These are phyloP conservation scores for Beroe forskalii DNA, from an alignment of 37 sponge, comb jelly and placozoan species.

Conservation along the genomic window DNA sequence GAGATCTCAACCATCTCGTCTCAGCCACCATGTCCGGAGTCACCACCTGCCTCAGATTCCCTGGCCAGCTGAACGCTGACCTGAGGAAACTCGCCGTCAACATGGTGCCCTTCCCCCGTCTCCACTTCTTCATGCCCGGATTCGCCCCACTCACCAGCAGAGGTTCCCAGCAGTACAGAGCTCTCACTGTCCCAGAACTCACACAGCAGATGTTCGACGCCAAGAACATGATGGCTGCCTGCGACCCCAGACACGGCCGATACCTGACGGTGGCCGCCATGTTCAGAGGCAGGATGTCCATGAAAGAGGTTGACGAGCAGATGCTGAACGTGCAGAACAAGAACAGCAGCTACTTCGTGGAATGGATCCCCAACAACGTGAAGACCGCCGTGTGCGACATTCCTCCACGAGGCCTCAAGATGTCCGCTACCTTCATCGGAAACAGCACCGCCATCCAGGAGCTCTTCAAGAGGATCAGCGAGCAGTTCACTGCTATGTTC, in stretches of 20 bases:
- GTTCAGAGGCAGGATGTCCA: constrained; percentile 99
- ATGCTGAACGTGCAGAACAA: constrained; percentile 75
- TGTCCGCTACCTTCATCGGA: constrained; percentile 98
- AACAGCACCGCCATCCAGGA: constrained; percentile 99
- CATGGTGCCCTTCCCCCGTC: constrained; percentile 99
- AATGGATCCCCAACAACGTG: constrained; percentile 66
- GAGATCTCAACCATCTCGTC: constrained; percentile 72
- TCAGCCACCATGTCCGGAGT: constrained; percentile 97
- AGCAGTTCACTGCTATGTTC: constrained; percentile 99
- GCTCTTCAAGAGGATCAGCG: constrained; percentile 99
- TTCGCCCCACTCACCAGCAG: constrained; percentile 99
- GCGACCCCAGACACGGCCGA: constrained; percentile 99
- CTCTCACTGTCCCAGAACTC: constrained; percentile 95
- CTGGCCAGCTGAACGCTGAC: constrained; percentile 98
- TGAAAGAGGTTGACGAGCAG: constrained; percentile 99
- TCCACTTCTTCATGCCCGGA: constrained; percentile 99
- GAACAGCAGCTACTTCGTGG: constrained; percentile 67
- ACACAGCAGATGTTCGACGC: constrained; percentile 99
- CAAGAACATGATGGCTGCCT: constrained; percentile 99
- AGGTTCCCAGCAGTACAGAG: constrained; percentile 98
- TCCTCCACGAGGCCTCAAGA: constrained; percentile 90
- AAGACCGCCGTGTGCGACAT: constrained; percentile 65
- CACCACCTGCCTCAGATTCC: constrained; percentile 94
- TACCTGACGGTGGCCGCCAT: constrained; percentile 99
- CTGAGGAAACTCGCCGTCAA: constrained; percentile 91